Base-by-base conservation (phyloP, 2,797 vertebrate species). In the Neosilurus mollespiculum region DNA sequence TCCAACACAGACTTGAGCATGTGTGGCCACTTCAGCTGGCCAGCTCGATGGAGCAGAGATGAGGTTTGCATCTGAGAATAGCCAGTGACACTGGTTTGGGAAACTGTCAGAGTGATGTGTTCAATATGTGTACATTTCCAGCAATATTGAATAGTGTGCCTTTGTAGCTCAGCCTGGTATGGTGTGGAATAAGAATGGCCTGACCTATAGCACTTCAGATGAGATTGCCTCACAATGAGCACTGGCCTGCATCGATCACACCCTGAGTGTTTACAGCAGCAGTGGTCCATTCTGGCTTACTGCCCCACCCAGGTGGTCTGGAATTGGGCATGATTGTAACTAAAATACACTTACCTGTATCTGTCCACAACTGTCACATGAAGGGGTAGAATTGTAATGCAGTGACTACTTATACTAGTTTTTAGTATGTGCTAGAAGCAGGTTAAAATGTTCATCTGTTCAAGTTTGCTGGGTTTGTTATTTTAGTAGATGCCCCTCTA, bases 41-140 rank as follows among this genome's bases (percentile, higher is more conserved):
- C 75, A 64, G 64, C 72, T 77, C 78, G 56, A 65, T 20, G 71
- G 80, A 84, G 81, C 62, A 37, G 82, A 78, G 78, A 76, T 75
- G 65, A 67, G 69, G 64, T 58, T 71, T 58, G 82, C 83, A 83
- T 84, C 79, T 76, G 76, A 82, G 81, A 87, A 85, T 75, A 80
- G 82, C 84, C 86, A 87, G 80, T 84, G 84, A 89, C 83, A 84
- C 81, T 84, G 84, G 85, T 88, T 88, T 88, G 85, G 78, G 78
- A 86, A 87, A 85, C 64, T 43, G 87, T 78, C 81, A 51, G 69
- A 78, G 84, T 86, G 76, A 87, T 86, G 83, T 81, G 89, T 88
- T 91, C 90, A 90, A 90, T 90, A 90, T 89, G 88, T 88, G 88
- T 89, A 88, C 87, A 89, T 89, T 90, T 89, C 86, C 86, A 80